These are phyloP conservation scores for Chydorus sphaericus DNA, from an alignment of 2,888 invertebrate genomes.

Conservation along the genomic window DNA sequence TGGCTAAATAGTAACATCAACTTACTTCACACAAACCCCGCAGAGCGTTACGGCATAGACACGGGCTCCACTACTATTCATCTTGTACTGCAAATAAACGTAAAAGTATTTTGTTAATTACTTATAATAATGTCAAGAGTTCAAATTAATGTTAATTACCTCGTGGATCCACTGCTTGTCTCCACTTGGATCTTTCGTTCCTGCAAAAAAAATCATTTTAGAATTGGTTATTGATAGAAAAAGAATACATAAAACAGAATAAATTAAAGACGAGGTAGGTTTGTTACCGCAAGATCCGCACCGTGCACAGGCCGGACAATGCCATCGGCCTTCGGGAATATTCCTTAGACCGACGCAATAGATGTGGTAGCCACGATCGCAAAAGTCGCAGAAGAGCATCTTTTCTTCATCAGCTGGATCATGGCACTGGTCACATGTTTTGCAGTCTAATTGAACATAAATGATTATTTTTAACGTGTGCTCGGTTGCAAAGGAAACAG, in stretches of 20 bases:
- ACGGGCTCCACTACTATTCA: slow-evolving; percentile 33
- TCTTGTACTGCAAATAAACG: slow-evolving; percentile 29
- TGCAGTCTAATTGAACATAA: slow-evolving; percentile 46
- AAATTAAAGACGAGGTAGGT: too few relatives aligned
- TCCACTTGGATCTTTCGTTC: slow-evolving; percentile 33
- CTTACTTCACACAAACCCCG: slow-evolving; percentile 51
- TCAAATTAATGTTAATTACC: slow-evolving; percentile 19
- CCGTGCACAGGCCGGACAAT: slow-evolving; percentile 63
- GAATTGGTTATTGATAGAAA: too few relatives aligned
- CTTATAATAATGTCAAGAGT: background rate
- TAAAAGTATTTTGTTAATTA: background rate
- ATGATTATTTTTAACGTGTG: background rate
- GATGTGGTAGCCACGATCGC: slow-evolving; percentile 86
- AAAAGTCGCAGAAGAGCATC: slow-evolving; percentile 88
- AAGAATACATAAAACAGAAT: too few relatives aligned
- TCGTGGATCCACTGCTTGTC: slow-evolving; percentile 32
- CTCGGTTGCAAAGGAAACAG: background rate
- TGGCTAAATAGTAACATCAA: slow-evolving; percentile 14
- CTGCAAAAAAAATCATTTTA: too few relatives aligned
- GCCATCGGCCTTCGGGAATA: slow-evolving; percentile 78
- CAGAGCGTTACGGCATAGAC: slow-evolving; percentile 42
- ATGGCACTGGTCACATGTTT: slow-evolving; percentile 70
- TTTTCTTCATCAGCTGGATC: slow-evolving; percentile 71
- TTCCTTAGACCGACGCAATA: slow-evolving; percentile 70
- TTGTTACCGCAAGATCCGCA: slow-evolving; percentile 42